These are phyloP conservation scores for Pseudochirops corinnae DNA, from an alignment of 2,797 vertebrate species.

Conservation along the genomic window DNA sequence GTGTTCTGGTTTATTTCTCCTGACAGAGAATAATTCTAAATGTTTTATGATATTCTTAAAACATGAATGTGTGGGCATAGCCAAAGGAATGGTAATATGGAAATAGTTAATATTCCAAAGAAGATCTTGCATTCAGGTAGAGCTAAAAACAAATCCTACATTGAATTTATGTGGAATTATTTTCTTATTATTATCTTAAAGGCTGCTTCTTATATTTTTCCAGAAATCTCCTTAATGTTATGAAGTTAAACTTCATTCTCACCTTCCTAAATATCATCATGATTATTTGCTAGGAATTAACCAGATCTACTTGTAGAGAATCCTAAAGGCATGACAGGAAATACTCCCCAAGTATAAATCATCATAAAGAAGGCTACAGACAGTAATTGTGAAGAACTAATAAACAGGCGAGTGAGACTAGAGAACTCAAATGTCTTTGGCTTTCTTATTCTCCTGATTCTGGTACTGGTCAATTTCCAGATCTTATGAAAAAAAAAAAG, in stretches of 20 bases:
- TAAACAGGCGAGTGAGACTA: neutral
- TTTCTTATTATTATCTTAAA: neutral
- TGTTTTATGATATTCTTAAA: constrained; percentile 5
- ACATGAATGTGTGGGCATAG: constrained; percentile 2
- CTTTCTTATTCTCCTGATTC: neutral
- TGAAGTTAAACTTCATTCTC: neutral
- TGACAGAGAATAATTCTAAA: constrained; percentile 11
- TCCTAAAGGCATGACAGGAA: neutral
- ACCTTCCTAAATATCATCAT: constrained; percentile 7
- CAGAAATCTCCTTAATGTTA: constrained; percentile 1
- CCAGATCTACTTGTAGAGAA: neutral
- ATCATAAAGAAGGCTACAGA: neutral
- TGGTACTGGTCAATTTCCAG: neutral
- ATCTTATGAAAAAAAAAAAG: neutral
- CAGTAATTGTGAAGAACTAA: neutral
- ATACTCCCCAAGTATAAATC: neutral
- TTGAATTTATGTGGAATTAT: neutral
- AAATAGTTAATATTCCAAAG: neutral
- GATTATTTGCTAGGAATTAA: neutral
- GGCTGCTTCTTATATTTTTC: neutral
- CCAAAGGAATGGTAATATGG: neutral
- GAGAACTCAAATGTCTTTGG: neutral
- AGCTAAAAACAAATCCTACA: constrained; percentile 11
- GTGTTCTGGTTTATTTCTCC: neutral
- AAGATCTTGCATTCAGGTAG: neutral